Conservation (phyloP, 2,797 vertebrate species). For the Falco cherrug region DNA sequence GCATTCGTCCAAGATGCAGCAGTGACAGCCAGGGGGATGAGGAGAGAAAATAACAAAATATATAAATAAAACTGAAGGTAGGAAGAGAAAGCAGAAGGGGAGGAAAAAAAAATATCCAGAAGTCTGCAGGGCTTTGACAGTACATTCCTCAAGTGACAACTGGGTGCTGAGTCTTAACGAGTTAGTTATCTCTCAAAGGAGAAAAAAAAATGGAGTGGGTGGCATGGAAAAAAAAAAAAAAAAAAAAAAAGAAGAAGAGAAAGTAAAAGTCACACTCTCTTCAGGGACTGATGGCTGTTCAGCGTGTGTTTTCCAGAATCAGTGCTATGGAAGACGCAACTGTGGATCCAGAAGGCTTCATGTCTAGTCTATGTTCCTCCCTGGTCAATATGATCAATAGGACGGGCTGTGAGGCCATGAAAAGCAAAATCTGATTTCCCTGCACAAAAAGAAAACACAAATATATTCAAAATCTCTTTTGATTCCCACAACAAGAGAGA, state of each 20-base stretch:
- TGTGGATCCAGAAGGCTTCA: conserved; percentile 45
- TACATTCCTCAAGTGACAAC: conserved; percentile 71
- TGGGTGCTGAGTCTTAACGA: conserved; percentile 30
- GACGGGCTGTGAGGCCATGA: conserved; percentile 54
- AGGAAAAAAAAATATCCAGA: conserved; percentile 13
- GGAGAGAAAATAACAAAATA: conserved; percentile 42
- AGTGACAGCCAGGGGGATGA: conserved; percentile 57
- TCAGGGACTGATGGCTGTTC: conserved; percentile 5
- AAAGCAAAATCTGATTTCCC: conserved; percentile 64
- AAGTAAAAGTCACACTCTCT: conserved; percentile 35
- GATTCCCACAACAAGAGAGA: not conserved
- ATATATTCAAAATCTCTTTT: conserved; percentile 9
- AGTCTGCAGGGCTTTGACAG: conserved; percentile 70
- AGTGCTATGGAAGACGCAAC: conserved; percentile 56
- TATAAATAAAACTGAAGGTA: conserved; percentile 75
- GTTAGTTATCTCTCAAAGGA: conserved; percentile 31
- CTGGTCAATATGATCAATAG: conserved; percentile 53
- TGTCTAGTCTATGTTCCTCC: conserved; percentile 37
- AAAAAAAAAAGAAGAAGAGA: not conserved
- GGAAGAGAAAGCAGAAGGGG: not conserved
- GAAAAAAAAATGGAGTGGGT: not conserved
- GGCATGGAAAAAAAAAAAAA: not conserved
- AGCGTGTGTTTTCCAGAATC: conserved; percentile 52
- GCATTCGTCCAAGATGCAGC: conserved; percentile 47
- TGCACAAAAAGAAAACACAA: conserved; percentile 48